Conservation (phyloP, 2,113 vertebrate genomes). For the Nicator chloris region DNA sequence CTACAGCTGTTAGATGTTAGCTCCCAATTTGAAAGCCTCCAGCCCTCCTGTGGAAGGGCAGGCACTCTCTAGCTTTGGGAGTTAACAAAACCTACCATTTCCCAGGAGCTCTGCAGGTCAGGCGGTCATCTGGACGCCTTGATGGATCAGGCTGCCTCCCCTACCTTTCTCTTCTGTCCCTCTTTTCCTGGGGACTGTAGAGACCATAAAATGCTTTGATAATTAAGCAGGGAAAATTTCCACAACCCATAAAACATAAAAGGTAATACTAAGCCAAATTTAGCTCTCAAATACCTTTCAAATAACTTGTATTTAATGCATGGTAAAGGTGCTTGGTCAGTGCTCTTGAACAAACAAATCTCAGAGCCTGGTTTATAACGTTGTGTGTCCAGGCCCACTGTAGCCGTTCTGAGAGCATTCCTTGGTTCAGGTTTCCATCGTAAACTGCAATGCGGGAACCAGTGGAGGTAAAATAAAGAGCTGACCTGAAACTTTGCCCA, state of each 20-base stretch:
- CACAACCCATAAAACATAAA: slow-evolving; percentile 67
- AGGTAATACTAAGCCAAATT: slow-evolving; percentile 48
- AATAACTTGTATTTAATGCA: slow-evolving; percentile 31
- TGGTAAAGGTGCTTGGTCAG: neutral
- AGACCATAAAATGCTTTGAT: slow-evolving; percentile 71
- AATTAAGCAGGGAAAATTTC: slow-evolving; percentile 70
- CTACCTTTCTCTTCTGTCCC: neutral
- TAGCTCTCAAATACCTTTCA: slow-evolving; percentile 54
- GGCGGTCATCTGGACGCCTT: slow-evolving; percentile 59
- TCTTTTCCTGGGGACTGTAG: slow-evolving; percentile 53
- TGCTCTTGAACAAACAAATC: slow-evolving; percentile 9
- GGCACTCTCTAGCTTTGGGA: slow-evolving; percentile 42
- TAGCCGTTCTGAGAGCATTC: neutral
- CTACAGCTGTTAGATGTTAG: slow-evolving; percentile 29
- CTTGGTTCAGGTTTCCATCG: slow-evolving; percentile 17
- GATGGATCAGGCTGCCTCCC: slow-evolving; percentile 35
- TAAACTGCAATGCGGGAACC: neutral
- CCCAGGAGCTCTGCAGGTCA: slow-evolving; percentile 56
- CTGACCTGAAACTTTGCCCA: neutral
- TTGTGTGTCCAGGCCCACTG: neutral
- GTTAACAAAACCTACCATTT: slow-evolving; percentile 17
- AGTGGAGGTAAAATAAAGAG: neutral
- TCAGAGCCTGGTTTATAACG: neutral
- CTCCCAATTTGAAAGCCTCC: slow-evolving; percentile 67
- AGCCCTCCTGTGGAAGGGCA: slow-evolving; percentile 43